phyloP scores from a whole-genome alignment of 2,888 invertebrate genomes.

The Meteorus cinctellus region DNA sequence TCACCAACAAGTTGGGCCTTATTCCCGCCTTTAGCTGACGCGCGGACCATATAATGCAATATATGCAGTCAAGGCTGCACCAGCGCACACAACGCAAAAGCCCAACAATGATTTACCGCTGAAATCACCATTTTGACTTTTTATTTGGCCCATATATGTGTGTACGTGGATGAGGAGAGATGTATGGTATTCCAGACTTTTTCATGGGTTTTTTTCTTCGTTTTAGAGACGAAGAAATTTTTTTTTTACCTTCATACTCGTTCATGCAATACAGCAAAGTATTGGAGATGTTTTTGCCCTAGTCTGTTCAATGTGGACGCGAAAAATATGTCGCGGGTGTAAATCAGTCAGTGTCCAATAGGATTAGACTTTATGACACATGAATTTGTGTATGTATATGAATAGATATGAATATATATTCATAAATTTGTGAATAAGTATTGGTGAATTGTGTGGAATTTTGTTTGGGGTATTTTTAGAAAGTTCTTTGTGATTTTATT shows the following conservation, averaged over 20 bases:
- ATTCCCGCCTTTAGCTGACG: not conserved
- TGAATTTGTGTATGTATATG: slow-evolving; percentile 46
- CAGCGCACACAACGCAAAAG: slow-evolving; percentile 51
- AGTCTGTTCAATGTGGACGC: slow-evolving; percentile 6
- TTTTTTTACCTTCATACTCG: not conserved
- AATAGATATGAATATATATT: not conserved
- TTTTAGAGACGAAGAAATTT: slow-evolving; percentile 24
- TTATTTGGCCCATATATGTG: slow-evolving; percentile 32
- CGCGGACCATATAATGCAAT: slow-evolving; percentile 13
- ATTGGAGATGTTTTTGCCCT: not conserved
- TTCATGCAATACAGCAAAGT: not conserved
- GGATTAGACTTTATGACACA: slow-evolving; percentile 65
- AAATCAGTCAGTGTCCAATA: slow-evolving; percentile 69
- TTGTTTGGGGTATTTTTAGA: not conserved
- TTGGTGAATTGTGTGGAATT: not conserved
- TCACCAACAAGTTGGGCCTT: not conserved
- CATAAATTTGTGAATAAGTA: too few relatives aligned
- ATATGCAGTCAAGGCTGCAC: not conserved
- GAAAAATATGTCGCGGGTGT: slow-evolving; percentile 65
- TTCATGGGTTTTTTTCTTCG: slow-evolving; percentile 24
- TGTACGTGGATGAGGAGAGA: not conserved
- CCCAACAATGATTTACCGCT: slow-evolving; percentile 67
- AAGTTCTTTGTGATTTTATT: not conserved
- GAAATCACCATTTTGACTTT: slow-evolving; percentile 63
- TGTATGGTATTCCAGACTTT: slow-evolving; percentile 19